A percentile compares a stretch with the other conserved stretches of the same genome.
phyloP scores from a whole-genome alignment of 2,113 vertebrate species.

The Tyrannus savana region DNA sequence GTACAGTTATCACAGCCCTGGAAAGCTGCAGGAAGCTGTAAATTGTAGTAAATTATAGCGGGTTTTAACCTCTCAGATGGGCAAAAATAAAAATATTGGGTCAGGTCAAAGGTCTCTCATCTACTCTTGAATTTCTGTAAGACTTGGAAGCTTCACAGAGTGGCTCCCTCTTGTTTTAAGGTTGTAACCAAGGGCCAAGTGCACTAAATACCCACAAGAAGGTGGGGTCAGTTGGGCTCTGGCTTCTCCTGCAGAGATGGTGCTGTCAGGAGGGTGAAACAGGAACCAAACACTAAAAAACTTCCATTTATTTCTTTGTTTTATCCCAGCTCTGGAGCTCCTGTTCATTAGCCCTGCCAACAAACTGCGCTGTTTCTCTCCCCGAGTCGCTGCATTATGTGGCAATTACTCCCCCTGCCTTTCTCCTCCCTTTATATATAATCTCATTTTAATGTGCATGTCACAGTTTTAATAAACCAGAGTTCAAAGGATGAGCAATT shows the following conservation, averaged over 20 bases:
- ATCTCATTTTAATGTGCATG: conserved; percentile 45
- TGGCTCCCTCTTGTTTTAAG: neutral
- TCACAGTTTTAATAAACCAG: conserved; percentile 46
- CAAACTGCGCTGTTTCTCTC: neutral
- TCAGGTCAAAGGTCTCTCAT: neutral
- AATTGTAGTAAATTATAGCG: neutral
- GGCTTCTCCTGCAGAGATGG: neutral
- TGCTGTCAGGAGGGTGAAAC: neutral
- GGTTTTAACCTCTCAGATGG: neutral
- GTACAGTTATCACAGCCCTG: neutral
- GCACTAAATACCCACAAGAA: neutral
- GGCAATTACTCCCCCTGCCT: conserved; percentile 12
- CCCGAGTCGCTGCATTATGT: neutral
- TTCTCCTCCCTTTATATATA: conserved; percentile 38
- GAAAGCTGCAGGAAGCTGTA: neutral
- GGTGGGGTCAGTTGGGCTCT: neutral
- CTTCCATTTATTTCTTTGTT: neutral
- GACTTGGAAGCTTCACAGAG: neutral
- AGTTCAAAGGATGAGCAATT: conserved; percentile 67
- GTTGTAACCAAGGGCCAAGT: neutral
- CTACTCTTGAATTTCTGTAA: neutral
- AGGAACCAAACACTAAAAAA: neutral
- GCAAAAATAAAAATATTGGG: neutral
- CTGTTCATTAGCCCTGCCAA: neutral
- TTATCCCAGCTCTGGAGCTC: neutral